phyloP scores from a whole-genome alignment of 2,888 invertebrate species.

The Drosophila anomalipes region DNA sequence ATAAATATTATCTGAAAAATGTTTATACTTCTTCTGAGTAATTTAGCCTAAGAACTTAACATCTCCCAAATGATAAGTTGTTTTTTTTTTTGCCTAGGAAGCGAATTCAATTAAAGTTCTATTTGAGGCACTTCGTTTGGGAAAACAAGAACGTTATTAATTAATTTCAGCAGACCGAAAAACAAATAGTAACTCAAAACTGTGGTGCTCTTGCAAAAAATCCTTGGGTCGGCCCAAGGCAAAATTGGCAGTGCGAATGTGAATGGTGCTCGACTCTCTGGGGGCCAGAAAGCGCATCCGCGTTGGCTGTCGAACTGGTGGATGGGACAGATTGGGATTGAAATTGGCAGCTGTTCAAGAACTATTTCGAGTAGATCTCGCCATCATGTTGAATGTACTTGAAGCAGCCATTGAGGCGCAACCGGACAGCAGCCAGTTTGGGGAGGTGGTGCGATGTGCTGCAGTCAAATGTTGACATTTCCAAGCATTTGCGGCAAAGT shows the following conservation, averaged over 20 bases:
- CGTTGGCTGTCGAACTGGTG: conserved; percentile 49
- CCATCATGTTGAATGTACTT: conserved; percentile 32
- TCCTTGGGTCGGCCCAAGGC: conserved; percentile 39
- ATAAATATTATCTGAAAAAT: conserved; percentile 27
- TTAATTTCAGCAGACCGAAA: conserved; percentile 84
- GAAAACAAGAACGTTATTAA: conserved; percentile 81
- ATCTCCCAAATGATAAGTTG: conserved; percentile 43
- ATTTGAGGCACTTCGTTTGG: conserved; percentile 72
- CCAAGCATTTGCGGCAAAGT: conserved; percentile 34
- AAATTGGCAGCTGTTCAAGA: conserved; percentile 77
- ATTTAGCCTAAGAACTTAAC: conserved; percentile 52
- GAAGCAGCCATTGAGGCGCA: conserved; percentile 60
- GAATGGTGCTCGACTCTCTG: neutral
- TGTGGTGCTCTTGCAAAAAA: conserved; percentile 68
- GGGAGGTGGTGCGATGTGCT: neutral
- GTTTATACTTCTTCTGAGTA: conserved; percentile 23
- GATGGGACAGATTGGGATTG: conserved; percentile 30
- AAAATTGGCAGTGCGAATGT: conserved; percentile 2
- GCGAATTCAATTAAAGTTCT: conserved; percentile 73
- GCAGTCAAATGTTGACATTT: conserved; percentile 41
- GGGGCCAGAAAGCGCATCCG: conserved; percentile 44
- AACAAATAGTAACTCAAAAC: conserved; percentile 69
- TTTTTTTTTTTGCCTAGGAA: conserved; percentile 38
- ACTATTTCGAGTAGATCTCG: conserved; percentile 61
- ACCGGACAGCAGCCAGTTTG: conserved; percentile 11